Percentiles rank a stretch among this genome's conserved stretches.
These are phyloP conservation scores for Smittia sp. DNA, from an alignment of 2,888 invertebrate species.

Conservation along the genomic window DNA sequence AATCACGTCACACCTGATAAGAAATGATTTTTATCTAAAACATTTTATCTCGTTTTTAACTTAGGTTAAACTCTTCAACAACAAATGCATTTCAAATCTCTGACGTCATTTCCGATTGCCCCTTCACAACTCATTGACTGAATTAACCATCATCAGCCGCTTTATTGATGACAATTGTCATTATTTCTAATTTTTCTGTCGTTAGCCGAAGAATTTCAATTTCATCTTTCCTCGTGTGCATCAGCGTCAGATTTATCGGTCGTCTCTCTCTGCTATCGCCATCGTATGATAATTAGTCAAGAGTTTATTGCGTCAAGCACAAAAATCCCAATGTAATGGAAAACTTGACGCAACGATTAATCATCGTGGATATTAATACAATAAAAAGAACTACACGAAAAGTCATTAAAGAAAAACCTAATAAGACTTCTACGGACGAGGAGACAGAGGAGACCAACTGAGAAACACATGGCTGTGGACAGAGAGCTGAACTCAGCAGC, in stretches of 20 bases:
- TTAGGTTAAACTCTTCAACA: too few species aligned
- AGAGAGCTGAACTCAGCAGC: constrained; percentile 11
- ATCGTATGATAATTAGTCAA: background rate
- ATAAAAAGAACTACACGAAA: background rate
- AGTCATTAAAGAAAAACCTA: constrained; percentile 21
- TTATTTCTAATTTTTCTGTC: constrained; percentile 25
- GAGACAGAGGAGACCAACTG: background rate
- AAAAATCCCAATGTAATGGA: background rate
- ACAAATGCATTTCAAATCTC: too few species aligned
- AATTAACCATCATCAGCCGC: background rate
- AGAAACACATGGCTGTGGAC: constrained; percentile 19
- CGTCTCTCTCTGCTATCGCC: too few species aligned
- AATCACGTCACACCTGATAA: too few species aligned
- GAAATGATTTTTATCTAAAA: background rate
- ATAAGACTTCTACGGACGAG: background rate
- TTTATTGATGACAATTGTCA: constrained; percentile 37
- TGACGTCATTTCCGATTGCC: too few species aligned
- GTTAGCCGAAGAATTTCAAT: background rate
- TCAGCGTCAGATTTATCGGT: too few species aligned
- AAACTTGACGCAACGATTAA: constrained; percentile 10
- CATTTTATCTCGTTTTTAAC: background rate
- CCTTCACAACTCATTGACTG: too few species aligned
- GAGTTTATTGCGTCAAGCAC: constrained; percentile 12
- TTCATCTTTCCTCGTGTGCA: background rate
- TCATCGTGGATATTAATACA: constrained; percentile 11